Conservation (phyloP, 1,140 invertebrate genomes). For the Drosophila aff. region DNA sequence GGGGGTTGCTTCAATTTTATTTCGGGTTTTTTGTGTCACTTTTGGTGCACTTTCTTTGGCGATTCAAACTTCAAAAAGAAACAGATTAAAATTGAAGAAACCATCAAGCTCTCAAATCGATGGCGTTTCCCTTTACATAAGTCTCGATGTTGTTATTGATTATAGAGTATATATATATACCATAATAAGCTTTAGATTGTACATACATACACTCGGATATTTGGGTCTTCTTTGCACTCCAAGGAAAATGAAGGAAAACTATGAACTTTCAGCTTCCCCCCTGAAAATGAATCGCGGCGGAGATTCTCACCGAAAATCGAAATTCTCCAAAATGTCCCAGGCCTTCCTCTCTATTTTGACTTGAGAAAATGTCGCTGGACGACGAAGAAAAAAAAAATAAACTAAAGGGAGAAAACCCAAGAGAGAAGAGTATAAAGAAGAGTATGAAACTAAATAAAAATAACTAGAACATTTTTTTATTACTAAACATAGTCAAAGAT, state of each 20-base stretch:
- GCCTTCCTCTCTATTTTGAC: conserved; percentile 40
- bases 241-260: conserved; percentile 12
- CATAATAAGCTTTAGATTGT: conserved; percentile 57
- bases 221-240: conserved; percentile 39
- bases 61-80: background rate
- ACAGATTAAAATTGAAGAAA: conserved; percentile 27
- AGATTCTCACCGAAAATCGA: background rate
- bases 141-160: conserved; percentile 56
- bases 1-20: conserved; percentile 29
- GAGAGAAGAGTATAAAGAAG: conserved; percentile 2
- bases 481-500: conserved; percentile 57
- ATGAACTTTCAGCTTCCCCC: background rate
- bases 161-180: conserved; percentile 31
- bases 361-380: conserved; percentile 77
- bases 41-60: background rate
- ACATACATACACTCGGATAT: conserved; percentile 53
- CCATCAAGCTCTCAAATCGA: conserved; percentile 7
- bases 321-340: conserved; percentile 3
- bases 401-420: conserved; percentile 7
- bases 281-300: background rate
- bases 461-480: conserved; percentile 46
- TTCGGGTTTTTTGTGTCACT: conserved; percentile 9
- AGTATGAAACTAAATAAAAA: background rate
- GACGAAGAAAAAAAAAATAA: conserved; percentile 52
- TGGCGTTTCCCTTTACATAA: conserved; percentile 36